Base-by-base conservation (phyloP, 2,888 invertebrate species). In the Rhingia campestris region DNA sequence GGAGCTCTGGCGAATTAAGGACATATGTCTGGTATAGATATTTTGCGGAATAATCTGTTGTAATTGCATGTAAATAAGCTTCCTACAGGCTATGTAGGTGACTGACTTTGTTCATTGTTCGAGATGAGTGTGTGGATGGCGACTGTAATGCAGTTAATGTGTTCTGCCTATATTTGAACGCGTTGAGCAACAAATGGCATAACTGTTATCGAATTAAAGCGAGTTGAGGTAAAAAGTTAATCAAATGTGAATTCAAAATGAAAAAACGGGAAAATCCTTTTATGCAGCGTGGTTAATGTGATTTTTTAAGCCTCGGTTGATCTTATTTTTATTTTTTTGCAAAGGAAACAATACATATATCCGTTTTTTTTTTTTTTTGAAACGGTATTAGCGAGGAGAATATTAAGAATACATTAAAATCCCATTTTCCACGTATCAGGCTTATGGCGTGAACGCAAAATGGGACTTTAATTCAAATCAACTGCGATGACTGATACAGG, bases 371-470 rank as follows among this genome's bases (percentile, higher is more conserved):
- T 49, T 64, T 64, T 4, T 22, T 22, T 3, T 7, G 14, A 4
- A 6, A 35, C n/a, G 32, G 32, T 32, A 33, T 47, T 35, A 22
- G 14, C 4, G 63, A 9, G 41, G 7, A 22, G 51, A 32, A 56
- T 66, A 75, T 75, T 75, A 75, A 51, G 74, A 75, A 53, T 49
- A 33, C 74, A 75, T 75, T 75, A 75, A 75, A 75, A 75, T 58
- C 74, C 12, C 74, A 75, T 75, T 75, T 75, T 43, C 49, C 43
- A 14, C 33, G 58, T 35, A 59, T 59, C 59, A 30, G 22, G 58
- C 41, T 58, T 58, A 66, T 66, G 49, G 49, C 35, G 51, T 53
- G 43, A 75, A 75, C 35, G 43, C 22, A 43, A 75, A 75, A 75
- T 75, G 66, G 49, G 32, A 51, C 66, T 75, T 75, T 66, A 75